Percentiles rank a stretch among this genome's conserved stretches.
Conservation (phyloP, 2,113 vertebrate species). For the Amazona vittata region DNA sequence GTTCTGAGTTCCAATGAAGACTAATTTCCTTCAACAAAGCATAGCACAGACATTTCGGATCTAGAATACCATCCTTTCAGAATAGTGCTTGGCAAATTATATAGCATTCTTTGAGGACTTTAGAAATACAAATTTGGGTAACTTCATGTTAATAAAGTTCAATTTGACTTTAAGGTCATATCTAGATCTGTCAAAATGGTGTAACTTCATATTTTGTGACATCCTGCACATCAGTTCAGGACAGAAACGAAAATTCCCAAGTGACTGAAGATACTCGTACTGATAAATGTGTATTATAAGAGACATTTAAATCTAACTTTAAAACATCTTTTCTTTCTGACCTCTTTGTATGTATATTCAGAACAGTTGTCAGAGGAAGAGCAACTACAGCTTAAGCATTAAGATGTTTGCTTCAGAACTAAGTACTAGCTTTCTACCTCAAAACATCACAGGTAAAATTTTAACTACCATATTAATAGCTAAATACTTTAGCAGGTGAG, state of each 20-base stretch:
- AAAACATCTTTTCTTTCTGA: not conserved
- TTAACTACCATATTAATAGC: not conserved
- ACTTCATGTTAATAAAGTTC: not conserved
- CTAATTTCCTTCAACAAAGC: not conserved
- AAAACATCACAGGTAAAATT: not conserved
- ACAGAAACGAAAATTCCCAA: not conserved
- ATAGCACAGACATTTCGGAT: not conserved
- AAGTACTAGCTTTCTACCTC: not conserved
- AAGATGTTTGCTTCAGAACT: not conserved
- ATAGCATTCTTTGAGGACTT: not conserved
- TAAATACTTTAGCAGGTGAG: not conserved
- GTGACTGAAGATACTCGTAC: not conserved
- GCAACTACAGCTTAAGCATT: not conserved
- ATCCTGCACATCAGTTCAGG: not conserved
- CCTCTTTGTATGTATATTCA: not conserved
- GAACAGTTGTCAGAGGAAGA: not conserved
- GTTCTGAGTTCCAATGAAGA: not conserved
- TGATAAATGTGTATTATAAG: not conserved
- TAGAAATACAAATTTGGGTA: not conserved
- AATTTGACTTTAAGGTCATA: not conserved
- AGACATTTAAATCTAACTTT: not conserved
- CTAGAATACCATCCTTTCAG: not conserved
- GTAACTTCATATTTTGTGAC: not conserved
- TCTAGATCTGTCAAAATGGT: not conserved
- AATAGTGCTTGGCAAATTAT: not conserved